Evolutionary conservation across 2,888 invertebrate genomes (phyloP).

Genomic region (Drosophila eohydei): DNA sequence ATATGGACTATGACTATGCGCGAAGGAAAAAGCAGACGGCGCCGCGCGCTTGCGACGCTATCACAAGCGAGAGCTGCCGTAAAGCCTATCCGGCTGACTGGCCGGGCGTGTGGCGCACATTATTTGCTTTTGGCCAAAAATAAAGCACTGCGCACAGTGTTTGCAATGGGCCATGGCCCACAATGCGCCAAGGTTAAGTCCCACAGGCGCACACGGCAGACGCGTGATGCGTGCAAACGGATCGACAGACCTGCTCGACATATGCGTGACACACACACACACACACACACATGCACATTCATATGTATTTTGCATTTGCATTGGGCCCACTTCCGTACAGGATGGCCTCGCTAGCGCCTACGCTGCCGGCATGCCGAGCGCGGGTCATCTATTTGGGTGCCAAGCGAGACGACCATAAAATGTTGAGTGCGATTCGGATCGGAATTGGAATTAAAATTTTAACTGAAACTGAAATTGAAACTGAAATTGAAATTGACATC

Average conservation of each 20-base stretch:
- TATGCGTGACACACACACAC: background rate
- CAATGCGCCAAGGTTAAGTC: conserved; percentile 52
- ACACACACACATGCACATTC: background rate
- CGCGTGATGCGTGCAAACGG: conserved; percentile 44
- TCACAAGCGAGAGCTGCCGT: conserved; percentile 19
- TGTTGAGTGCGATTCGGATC: conserved; percentile 2
- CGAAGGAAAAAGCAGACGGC: conserved; percentile 16
- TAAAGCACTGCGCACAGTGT: conserved; percentile 7
- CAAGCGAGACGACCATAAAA: conserved; percentile 17
- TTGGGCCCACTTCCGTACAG: conserved; percentile 49
- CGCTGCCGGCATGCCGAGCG: conserved; percentile 49
- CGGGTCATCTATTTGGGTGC: conserved; percentile 44
- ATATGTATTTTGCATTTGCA: conserved; percentile 26
- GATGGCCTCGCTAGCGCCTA: conserved; percentile 43
- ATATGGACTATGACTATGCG: conserved; percentile 3
- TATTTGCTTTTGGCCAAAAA: conserved; percentile 47
- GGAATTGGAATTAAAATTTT: background rate
- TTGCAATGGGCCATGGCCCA: conserved; percentile 40
- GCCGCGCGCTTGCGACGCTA: conserved; percentile 37
- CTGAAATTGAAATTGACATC: conserved; percentile 7
- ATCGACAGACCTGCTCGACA: conserved; percentile 25
- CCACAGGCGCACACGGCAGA: conserved; percentile 57
- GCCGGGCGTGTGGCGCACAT: conserved; percentile 43
- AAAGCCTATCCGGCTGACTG: conserved; percentile 31
- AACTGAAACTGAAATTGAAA: conserved; percentile 2